These are phyloP conservation scores for Lepisosteus osseus DNA, from an alignment of 2,113 vertebrate genomes.

Conservation along the genomic window DNA sequence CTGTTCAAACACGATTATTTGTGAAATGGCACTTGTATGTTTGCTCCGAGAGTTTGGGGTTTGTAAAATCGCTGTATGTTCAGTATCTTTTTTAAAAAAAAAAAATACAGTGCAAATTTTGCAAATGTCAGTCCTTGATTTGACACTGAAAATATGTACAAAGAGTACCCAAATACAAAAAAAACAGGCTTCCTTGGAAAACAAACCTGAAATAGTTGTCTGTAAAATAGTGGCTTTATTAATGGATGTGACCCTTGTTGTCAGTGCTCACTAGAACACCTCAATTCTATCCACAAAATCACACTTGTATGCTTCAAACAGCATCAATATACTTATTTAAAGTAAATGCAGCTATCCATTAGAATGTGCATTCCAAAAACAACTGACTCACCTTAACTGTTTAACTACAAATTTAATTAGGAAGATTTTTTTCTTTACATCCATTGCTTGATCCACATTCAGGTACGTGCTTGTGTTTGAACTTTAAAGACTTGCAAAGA, in stretches of 20 bases:
- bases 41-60: constrained; percentile 18
- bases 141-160: constrained; percentile 10
- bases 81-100: not conserved
- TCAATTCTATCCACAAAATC: constrained; percentile 37
- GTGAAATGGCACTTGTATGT: constrained; percentile 37
- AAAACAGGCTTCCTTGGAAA: constrained; percentile 18
- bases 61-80: constrained; percentile 13
- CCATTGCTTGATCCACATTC: constrained; percentile 49
- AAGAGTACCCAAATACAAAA: constrained; percentile 13
- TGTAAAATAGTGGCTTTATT: constrained; percentile 35
- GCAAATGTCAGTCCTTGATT: constrained; percentile 9
- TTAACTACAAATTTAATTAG: not conserved
- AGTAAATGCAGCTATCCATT: too few species aligned
- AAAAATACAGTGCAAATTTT: not conserved
- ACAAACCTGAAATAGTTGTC: constrained; percentile 19
- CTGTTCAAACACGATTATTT: constrained; percentile 28
- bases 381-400: not conserved
- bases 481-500: not conserved
- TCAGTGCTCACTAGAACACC: constrained; percentile 28
- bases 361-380: too few species aligned
- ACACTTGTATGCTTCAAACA: not conserved
- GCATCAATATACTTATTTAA: too few species aligned
- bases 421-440: not conserved
- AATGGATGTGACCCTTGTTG: constrained; percentile 32
- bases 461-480: not conserved